Base-by-base conservation (phyloP, 1,140 invertebrate species). In the Oncopeltus fasciatus region DNA sequence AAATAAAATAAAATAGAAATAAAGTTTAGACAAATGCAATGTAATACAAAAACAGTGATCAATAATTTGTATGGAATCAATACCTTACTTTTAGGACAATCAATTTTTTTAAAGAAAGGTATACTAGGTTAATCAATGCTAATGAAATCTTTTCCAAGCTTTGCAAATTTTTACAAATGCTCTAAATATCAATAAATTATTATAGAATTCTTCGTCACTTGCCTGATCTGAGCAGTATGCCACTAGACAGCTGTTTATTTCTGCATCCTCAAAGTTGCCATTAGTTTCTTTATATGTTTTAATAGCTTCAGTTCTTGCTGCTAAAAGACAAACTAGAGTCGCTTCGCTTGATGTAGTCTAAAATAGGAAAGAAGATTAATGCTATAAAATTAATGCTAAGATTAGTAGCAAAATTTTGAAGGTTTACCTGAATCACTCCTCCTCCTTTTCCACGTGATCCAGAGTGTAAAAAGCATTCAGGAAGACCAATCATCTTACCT, bases 161-260 rank as follows among this genome's bases (percentile, higher is more conserved):
- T 43, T 43, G n/a, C 11, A 43, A 11, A 11, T n/a, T n/a, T 11
- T 43, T 11, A 11, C n/a, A 43, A 43, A 11, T 43, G 38, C 38
- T 11, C 38, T 11, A 60, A 59, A 60, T 28, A 18, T 61, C n/a
- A n/a, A n/a, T n/a, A n/a, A n/a, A n/a, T n/a, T n/a, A n/a, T n/a
- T n/a, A 43, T 51, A 56, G 38, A 33, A 57, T 9, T 21, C 3
- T 16, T n/a, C n/a, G n/a, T n/a, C n/a, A 53, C 49, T 65, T 66
- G 73, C 79, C 78, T 90, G 87, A 72, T 96, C 92, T 0, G 94
- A 97, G 69, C 93, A 96, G 72, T 98, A 98, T 51, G 86, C 92
- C 26, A 98, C 92, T 1, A 98, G 79, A 65, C 89, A 81, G 1
- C 88, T 86, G 72, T 95, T 92, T 61, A 97, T 87, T 70, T 95